Evolutionary conservation across 2,113 vertebrate species (phyloP).

Genomic region (Esox niger): DNA sequence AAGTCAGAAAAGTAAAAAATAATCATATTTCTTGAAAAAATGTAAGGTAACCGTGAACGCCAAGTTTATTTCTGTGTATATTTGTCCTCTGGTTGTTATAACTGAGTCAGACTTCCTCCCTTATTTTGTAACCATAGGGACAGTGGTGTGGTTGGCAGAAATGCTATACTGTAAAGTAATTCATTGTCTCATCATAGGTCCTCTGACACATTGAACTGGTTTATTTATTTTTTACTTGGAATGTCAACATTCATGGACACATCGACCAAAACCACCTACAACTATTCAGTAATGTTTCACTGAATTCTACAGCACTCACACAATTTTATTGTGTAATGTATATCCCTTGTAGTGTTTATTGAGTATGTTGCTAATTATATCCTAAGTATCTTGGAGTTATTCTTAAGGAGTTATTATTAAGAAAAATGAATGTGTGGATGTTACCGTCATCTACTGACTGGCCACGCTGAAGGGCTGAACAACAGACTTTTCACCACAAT

Average conservation of each 20-base stretch:
- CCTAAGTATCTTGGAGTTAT: too few relatives aligned
- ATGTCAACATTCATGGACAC: slow-evolving; percentile 4
- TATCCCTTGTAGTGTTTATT: too few relatives aligned
- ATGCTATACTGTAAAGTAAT: slow-evolving; percentile 14
- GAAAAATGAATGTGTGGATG: too few relatives aligned
- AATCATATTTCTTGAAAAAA: background rate
- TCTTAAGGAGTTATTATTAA: too few relatives aligned
- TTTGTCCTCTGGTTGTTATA: background rate
- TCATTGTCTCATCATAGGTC: slow-evolving; percentile 19
- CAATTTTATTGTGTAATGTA: background rate
- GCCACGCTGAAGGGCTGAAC: too few relatives aligned
- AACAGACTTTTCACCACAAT: too few relatives aligned
- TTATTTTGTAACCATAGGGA: slow-evolving; percentile 47
- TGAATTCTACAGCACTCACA: background rate
- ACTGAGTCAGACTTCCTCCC: slow-evolving; percentile 14
- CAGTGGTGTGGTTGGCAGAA: slow-evolving; percentile 9
- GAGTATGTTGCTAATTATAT: too few relatives aligned
- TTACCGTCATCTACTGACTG: too few relatives aligned
- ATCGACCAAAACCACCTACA: slow-evolving; percentile 2
- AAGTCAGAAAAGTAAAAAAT: background rate
- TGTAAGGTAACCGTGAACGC: background rate
- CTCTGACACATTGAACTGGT: slow-evolving; percentile 22
- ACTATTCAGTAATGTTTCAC: background rate
- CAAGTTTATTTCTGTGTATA: slow-evolving; percentile 1
- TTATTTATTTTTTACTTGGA: slow-evolving; percentile 23